Base-by-base conservation (phyloP, 2,113 vertebrate species). In the Tenrec ecaudatus region DNA sequence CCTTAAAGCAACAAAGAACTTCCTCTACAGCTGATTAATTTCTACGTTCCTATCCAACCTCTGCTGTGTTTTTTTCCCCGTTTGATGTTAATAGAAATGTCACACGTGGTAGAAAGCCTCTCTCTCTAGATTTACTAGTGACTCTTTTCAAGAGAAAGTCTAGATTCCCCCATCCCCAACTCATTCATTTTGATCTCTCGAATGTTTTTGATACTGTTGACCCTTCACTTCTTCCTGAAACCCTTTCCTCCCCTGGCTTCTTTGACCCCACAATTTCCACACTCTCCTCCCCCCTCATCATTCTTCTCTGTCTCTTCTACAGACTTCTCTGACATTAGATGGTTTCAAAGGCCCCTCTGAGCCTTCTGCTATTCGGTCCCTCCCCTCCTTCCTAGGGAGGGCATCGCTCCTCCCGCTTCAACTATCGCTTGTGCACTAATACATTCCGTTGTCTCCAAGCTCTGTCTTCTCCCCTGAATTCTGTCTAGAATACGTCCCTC, bases 21-120 rank as follows among this genome's bases (percentile, higher is more conserved):
- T 11, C 10, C 38, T 60, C 87, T 64, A 31, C 6, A 17, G 82
- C 64, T 92, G 62, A 82, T 85, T 92, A 20, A 82, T 93, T 85
- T 89, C 84, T 89, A 4, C 66, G 69, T 66, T 79, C 36, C 29
- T 27, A 88, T 94, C 69, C 66, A 84, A 43, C 53, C 20, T 38
- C 20, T 38, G 58, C 40, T 82, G 27, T 91, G 4, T 89, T 62
- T 22, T 80, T 91, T 94, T 64, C 69, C 40, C 40, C 40, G 25
- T 89, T 84, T 86, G 73, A 58, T 76, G 33, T 62, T 78, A 88
- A 92, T 29, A 43, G 79, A 89, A 57, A 92, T 76, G 86, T 87
- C 62, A 90, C 66, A 82, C 15, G 14, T 53, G 31, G 60, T 66
- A 60, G 81, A 85, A 83, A 92, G 40, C 29, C 57, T 85, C 40